A percentile compares a stretch with the other conserved stretches of the same genome.
phyloP scores from a whole-genome alignment of 2,797 vertebrate species.

The Myotis planiceps region DNA sequence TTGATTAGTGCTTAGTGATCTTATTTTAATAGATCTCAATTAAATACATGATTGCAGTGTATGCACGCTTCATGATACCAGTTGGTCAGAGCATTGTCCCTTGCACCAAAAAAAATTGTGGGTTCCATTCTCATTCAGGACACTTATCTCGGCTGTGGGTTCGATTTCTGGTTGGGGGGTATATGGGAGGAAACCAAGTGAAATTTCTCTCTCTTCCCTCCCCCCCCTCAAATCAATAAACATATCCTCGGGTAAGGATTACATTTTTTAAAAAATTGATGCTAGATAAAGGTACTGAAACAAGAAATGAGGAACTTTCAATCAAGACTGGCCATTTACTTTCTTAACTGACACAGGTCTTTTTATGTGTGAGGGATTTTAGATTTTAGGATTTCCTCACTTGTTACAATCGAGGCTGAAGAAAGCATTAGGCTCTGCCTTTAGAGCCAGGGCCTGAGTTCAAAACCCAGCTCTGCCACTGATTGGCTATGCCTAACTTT shows the following conservation, averaged over 20 bases:
- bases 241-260: not conserved
- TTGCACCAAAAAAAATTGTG: not conserved
- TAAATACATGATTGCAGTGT: constrained; percentile 78
- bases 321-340: not conserved
- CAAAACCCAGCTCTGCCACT: not conserved
- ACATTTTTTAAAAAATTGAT: constrained; percentile 50
- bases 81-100: not conserved
- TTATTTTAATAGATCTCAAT: constrained; percentile 80
- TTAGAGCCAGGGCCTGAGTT: not conserved
- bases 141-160: not conserved
- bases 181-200: not conserved
- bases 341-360: not conserved
- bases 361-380: not conserved
- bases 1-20: constrained; percentile 81
- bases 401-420: not conserved
- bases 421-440: not conserved
- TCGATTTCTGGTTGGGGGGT: not conserved
- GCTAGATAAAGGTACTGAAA: constrained; percentile 65
- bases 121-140: not conserved
- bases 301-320: constrained; percentile 53
- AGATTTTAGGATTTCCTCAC: not conserved
- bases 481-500: not conserved
- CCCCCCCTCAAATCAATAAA: not conserved
- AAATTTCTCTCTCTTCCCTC: not conserved
- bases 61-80: constrained; percentile 69